Percentiles rank a stretch among this genome's conserved stretches.
These are phyloP conservation scores for Syngnathoides biaculeatus DNA, from an alignment of 2,113 vertebrate species.

Conservation along the genomic window DNA sequence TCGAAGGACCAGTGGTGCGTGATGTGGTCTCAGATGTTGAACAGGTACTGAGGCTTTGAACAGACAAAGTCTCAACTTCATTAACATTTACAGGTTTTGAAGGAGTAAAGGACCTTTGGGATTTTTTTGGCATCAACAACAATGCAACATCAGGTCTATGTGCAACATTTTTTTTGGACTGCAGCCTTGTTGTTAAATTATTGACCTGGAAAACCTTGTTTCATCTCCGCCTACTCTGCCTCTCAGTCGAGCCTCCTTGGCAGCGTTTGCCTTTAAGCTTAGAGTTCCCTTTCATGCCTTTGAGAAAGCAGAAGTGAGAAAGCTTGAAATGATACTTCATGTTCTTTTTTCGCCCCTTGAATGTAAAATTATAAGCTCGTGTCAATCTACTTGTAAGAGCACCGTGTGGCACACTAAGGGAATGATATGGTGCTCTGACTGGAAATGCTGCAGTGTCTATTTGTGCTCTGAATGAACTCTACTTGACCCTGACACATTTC, in stretches of 20 bases:
- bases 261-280: background rate
- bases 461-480: constrained; percentile 54
- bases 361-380: constrained; percentile 14
- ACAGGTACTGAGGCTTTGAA: constrained; percentile 23
- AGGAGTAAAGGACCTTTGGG: constrained; percentile 8
- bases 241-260: background rate
- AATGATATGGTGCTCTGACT: constrained; percentile 15
- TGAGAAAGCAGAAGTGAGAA: background rate
- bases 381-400: constrained; percentile 20
- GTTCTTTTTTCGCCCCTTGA: background rate
- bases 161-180: constrained; percentile 6
- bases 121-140: background rate
- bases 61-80: constrained; percentile 34
- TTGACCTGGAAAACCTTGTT: constrained; percentile 21
- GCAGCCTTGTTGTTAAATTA: constrained; percentile 11
- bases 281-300: background rate
- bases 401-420: constrained; percentile 10
- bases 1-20: constrained; percentile 16
- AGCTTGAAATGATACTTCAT: constrained; percentile 11
- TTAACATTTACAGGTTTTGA: constrained; percentile 14
- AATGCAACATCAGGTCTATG: background rate
- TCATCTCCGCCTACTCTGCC: constrained; percentile 9
- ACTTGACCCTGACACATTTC: constrained; percentile 59
- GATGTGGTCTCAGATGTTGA: constrained; percentile 37
- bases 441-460: constrained; percentile 34